These are phyloP conservation scores for Poeciliopsis prolifica DNA, from an alignment of 2,113 vertebrate genomes.

Conservation along the genomic window DNA sequence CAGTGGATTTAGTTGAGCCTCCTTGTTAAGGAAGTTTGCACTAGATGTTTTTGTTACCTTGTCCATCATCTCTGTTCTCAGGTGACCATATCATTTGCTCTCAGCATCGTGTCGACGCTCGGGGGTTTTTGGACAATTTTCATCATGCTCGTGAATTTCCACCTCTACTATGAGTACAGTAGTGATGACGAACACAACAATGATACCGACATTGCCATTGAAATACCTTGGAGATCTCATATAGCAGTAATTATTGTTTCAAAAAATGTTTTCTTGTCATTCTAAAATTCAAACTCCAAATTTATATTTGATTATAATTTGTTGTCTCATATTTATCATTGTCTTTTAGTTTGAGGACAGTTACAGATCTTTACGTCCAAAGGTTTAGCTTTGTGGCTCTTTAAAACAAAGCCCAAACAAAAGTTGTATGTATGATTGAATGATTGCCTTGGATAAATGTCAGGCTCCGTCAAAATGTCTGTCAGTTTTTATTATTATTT, in stretches of 20 bases:
- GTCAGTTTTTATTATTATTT: too few species aligned
- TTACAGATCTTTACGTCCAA: too few species aligned
- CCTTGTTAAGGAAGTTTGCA: too few species aligned
- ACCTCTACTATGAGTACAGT: rapidly evolving
- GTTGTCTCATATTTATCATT: background rate
- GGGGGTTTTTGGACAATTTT: conserved; percentile 7
- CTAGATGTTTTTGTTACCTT: background rate
- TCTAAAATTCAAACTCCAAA: background rate
- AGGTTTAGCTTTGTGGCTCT: too few species aligned
- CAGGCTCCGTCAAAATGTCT: too few species aligned
- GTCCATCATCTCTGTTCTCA: conserved; percentile 28
- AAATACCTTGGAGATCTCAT: rapidly evolving
- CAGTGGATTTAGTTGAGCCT: too few species aligned
- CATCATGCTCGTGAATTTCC: rapidly evolving
- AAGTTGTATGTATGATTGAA: too few species aligned
- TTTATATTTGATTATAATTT: background rate
- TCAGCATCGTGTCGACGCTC: conserved; percentile 67
- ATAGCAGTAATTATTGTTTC: conserved; percentile 13
- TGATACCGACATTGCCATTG: background rate
- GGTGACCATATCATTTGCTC: conserved; percentile 73
- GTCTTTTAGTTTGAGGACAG: too few species aligned
- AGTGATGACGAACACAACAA: background rate
- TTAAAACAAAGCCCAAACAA: too few species aligned
- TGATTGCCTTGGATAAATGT: too few species aligned
- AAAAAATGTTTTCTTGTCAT: background rate